phyloP scores from a whole-genome alignment of 2,113 vertebrate species.

The Ceyx cyanopectus region DNA sequence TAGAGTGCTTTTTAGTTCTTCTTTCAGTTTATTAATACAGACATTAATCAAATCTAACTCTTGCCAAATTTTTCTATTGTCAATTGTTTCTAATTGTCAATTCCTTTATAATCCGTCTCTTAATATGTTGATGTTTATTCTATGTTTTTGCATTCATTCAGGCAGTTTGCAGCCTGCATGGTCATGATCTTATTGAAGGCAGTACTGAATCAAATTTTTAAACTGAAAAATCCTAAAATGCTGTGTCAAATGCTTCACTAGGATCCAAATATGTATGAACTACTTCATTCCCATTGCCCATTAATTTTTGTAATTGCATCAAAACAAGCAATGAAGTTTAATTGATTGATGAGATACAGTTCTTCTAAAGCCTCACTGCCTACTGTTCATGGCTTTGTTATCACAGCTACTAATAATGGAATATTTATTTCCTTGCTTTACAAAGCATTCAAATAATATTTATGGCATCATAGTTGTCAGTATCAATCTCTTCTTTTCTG shows the following conservation, averaged over 20 bases:
- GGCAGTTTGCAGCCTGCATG: background rate
- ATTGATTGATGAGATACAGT: conserved; percentile 31
- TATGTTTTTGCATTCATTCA: background rate
- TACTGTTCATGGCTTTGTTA: background rate
- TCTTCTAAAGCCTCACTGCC: background rate
- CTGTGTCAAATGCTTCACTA: conserved; percentile 4
- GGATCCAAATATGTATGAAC: background rate
- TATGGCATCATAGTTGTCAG: background rate
- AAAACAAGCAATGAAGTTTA: conserved; percentile 41
- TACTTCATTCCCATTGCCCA: conserved; percentile 1
- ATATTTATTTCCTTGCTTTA: conserved; percentile 30
- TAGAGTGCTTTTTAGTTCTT: conserved; percentile 3
- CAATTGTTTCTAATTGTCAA: background rate
- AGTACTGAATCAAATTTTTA: conserved; percentile 13
- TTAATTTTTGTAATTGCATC: conserved; percentile 47
- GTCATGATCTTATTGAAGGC: background rate
- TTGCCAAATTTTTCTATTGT: background rate
- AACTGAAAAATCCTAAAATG: conserved; percentile 4
- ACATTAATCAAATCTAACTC: conserved; percentile 23
- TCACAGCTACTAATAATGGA: background rate
- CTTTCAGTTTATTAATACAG: conserved; percentile 15
- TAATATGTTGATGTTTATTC: background rate
- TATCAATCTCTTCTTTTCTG: background rate
- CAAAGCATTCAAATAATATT: background rate
- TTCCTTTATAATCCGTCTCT: background rate